These are phyloP conservation scores for Xylota sylvarum DNA, from an alignment of 2,888 invertebrate species.

Conservation along the genomic window DNA sequence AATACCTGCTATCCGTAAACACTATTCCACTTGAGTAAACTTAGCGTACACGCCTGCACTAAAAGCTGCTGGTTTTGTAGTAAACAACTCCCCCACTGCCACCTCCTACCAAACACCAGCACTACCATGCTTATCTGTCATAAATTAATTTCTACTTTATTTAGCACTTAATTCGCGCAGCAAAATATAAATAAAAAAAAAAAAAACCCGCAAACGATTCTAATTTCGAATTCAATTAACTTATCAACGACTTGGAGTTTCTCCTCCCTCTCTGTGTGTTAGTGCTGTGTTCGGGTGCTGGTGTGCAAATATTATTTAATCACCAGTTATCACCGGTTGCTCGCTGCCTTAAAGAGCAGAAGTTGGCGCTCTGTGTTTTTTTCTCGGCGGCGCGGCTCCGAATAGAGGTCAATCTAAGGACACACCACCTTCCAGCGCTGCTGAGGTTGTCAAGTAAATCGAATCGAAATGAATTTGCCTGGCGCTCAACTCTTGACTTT, in stretches of 20 bases:
- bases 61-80: background rate
- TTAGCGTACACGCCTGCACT: background rate
- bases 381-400: background rate
- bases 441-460: conserved; percentile 8
- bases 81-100: conserved; percentile 10
- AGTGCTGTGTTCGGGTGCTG: background rate
- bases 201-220: background rate
- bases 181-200: background rate
- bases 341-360: conserved; percentile 18
- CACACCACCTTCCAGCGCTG: conserved; percentile 1
- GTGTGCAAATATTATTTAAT: conserved; percentile 41
- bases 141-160: conserved; percentile 30
- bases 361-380: background rate
- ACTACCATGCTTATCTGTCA: background rate
- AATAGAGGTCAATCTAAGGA: conserved; percentile 61
- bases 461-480: conserved; percentile 41
- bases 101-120: background rate
- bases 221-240: conserved; percentile 29
- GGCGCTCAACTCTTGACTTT: conserved; percentile 31
- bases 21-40: conserved; percentile 23
- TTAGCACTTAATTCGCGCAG: conserved; percentile 11
- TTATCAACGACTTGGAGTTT: conserved; percentile 18
- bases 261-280: background rate
- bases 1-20: background rate
- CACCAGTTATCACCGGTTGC: conserved; percentile 42